These are phyloP conservation scores for Falcunculus frontatus DNA, from an alignment of 2,113 vertebrate species.

Conservation along the genomic window DNA sequence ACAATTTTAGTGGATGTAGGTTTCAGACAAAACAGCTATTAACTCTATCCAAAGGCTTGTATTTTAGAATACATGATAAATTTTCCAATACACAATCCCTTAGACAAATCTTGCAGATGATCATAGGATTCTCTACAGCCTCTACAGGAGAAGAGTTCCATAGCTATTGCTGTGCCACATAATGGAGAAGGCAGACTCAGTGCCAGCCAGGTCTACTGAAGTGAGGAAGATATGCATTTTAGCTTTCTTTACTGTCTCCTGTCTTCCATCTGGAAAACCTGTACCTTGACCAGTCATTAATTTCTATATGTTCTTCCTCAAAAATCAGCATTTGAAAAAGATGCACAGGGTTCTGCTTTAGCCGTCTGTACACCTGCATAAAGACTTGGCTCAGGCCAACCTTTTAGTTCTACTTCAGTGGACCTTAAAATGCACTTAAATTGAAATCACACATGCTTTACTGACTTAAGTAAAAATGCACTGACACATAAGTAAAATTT, in stretches of 20 bases:
- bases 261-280: not conserved
- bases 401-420: not conserved
- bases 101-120: not conserved
- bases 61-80: not conserved
- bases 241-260: not conserved
- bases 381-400: not conserved
- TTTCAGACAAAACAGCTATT: not conserved
- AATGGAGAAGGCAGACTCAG: not conserved
- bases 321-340: not conserved
- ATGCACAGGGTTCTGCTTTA: not conserved
- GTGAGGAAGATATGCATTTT: not conserved
- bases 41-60: not conserved
- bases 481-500: not conserved
- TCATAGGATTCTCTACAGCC: not conserved
- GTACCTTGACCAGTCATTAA: not conserved
- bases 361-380: not conserved
- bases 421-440: not conserved
- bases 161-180: rapidly evolving
- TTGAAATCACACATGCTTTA: not conserved
- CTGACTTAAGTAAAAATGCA: not conserved
- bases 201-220: not conserved
- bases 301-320: not conserved
- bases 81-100: not conserved
- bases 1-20: not conserved
- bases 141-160: not conserved